Base-by-base conservation (phyloP, 2,888 invertebrate species). In the Torymus aiolomorphi region DNA sequence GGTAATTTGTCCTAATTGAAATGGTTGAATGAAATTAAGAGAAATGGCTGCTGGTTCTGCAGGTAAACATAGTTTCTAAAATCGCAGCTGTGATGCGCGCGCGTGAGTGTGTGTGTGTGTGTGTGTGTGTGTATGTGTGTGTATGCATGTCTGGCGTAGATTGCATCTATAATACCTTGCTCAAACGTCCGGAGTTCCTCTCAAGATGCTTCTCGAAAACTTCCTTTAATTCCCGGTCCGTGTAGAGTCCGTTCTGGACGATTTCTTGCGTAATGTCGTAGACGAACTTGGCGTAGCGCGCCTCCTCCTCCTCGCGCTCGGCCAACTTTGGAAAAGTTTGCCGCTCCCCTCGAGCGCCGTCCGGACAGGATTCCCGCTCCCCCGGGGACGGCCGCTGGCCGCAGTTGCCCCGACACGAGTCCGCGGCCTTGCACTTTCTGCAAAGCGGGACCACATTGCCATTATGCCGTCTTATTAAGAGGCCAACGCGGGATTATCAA, bases 231-330 rank as follows among this genome's bases (percentile, higher is more conserved):
- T 92, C 92, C 69, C 90, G 88, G 83, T 92, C 92, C 1, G 91
- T 91, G 83, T 92, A 93, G 31, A 92, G 88, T 74, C 92, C 92
- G 85, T 91, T 91, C 54, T 89, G 86, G 65, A 93, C 91, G 80
- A 93, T 92, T 83, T 93, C 93, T 84, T 92, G 92, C 0, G 93
- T 93, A 56, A 93, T 92, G 24, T 91, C 90, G 67, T 91, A 90
- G 1, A 91, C 84, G 80, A 92, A 92, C 78, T 89, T 89, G 0
- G 90, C 86, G 72, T 91, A 92, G 57, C 87, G 85, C 10, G 85
- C 85, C 75, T 90, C 89, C 3, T 89, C 88, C 13, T 82, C 78
- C 54, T 81, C 80, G 49, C 72, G 51, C 16, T 52, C 74, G 42
- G 42, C 8, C 42, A 10, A 42, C 42, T 42, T 42, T 42, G 42